Percentiles rank a stretch among this genome's conserved stretches.
phyloP scores from a whole-genome alignment of 2,797 vertebrate genomes.

The Pteropus rufus region DNA sequence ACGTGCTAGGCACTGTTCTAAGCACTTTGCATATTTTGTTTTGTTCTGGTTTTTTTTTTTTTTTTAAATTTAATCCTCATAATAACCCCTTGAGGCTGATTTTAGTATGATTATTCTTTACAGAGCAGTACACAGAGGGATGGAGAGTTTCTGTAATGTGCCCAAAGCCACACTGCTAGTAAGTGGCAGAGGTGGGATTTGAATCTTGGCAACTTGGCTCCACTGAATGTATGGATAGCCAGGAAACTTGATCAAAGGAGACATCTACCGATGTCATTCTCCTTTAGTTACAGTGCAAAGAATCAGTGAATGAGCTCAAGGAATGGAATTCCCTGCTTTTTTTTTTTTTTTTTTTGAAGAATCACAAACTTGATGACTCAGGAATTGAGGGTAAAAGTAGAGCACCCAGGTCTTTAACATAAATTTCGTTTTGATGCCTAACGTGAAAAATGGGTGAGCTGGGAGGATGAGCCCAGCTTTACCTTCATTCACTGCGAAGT shows the following conservation, averaged over 20 bases:
- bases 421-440: background rate
- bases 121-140: background rate
- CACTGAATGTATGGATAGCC: background rate
- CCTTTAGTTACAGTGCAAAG: background rate
- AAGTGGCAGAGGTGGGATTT: background rate
- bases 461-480: background rate
- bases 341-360: conserved; percentile 53
- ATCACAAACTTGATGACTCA: conserved; percentile 60
- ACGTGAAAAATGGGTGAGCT: background rate
- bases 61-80: background rate
- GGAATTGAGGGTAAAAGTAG: background rate
- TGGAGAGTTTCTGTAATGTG: background rate
- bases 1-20: background rate
- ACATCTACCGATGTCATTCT: background rate
- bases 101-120: background rate
- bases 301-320: conserved; percentile 54
- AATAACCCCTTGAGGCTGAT: background rate
- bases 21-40: background rate
- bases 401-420: background rate
- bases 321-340: background rate
- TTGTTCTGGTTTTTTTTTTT: background rate
- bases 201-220: background rate
- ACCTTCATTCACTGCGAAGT: background rate
- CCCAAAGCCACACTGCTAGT: background rate
- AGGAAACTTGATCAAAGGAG: background rate